These are phyloP conservation scores for Hydractinia symbiolongicarpus DNA, from an alignment of 30 jellyfish, hydroid and myxozoan genomes.

Conservation along the genomic window DNA sequence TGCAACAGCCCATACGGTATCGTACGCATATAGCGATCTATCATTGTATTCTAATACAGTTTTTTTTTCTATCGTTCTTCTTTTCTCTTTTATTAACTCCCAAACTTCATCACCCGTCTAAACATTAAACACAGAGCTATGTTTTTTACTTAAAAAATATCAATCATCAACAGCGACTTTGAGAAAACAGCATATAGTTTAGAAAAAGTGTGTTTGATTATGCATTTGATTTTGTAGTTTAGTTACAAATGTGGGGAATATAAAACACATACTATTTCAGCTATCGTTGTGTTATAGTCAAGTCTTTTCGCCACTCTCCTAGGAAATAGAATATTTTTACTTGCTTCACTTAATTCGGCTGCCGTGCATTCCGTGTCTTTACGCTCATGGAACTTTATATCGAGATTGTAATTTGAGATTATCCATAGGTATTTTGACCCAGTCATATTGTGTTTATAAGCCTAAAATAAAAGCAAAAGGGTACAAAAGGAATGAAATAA, in stretches of 20 bases:
- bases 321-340: no score
- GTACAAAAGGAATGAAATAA: neutral
- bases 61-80: neutral
- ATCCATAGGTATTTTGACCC: constrained; percentile 75
- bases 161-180: no score
- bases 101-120: constrained; percentile 29
- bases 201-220: no score
- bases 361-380: no score
- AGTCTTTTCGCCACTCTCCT: no score
- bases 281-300: no score
- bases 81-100: constrained; percentile 1
- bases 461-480: constrained; percentile 29
- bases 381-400: no score
- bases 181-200: no score
- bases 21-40: constrained; percentile 25
- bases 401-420: neutral
- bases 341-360: no score
- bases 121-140: neutral
- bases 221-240: no score
- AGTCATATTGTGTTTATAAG: constrained; percentile 61
- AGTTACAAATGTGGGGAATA: no score
- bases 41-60: neutral
- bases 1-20: constrained; percentile 34
- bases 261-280: no score
- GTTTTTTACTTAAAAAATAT: neutral